Evolutionary conservation across 1,140 invertebrate species (phyloP).

Genomic region (Drosophila dunni): DNA sequence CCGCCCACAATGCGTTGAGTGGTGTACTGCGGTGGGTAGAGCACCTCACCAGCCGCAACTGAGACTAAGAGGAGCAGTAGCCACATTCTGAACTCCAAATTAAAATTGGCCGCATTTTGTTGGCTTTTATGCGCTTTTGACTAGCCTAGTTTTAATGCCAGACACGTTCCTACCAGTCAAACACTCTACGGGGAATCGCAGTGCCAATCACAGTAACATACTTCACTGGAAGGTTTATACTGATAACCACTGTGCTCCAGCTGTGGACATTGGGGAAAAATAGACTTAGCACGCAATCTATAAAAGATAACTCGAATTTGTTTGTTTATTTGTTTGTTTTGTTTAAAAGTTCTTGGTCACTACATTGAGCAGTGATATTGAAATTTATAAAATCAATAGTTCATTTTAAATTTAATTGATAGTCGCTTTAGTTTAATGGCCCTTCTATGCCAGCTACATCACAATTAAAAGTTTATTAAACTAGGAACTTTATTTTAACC

Average conservation of each 20-base stretch:
- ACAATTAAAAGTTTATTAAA: no score
- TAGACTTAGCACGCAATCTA: constrained; percentile 8
- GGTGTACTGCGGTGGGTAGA: constrained; percentile 71
- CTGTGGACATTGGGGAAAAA: constrained; percentile 21
- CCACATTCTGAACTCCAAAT: constrained; percentile 6
- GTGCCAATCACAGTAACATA: constrained; percentile 2
- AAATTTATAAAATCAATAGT: neutral
- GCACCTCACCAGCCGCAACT: neutral
- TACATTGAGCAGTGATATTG: neutral
- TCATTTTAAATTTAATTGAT: no score
- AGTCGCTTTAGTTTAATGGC: no score
- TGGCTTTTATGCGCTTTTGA: constrained; percentile 17
- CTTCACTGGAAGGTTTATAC: neutral
- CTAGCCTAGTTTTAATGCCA: neutral
- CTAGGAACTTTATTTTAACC: no score
- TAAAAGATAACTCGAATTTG: constrained; percentile 14
- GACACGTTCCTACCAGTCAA: constrained; percentile 6
- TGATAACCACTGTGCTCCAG: constrained; percentile 28
- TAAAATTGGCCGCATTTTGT: neutral
- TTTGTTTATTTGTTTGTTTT: constrained; percentile 1
- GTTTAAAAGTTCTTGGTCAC: constrained; percentile 3
- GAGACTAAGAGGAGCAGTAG: constrained; percentile 20
- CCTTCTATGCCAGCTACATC: no score
- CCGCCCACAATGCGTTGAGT: constrained; percentile 85
- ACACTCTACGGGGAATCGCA: neutral